Evolutionary conservation across 2,113 vertebrate genomes (phyloP), one percentile per base, ranked within the genome.

Genomic region (Vicugna pacos): DNA sequence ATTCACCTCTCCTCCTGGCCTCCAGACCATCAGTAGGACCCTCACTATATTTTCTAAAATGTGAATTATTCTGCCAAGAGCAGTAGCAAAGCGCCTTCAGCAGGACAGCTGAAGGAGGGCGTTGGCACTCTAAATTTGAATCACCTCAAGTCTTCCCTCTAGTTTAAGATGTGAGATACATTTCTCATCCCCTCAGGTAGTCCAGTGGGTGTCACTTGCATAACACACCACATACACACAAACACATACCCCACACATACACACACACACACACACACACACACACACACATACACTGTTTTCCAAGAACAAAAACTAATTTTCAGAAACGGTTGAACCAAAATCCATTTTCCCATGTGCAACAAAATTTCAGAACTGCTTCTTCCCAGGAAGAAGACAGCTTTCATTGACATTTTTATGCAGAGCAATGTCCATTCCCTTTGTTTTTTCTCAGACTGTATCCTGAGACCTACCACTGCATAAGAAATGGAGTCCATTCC

Each of bases 361-460:
- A 81, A 54, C 38, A 35, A 32, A 65, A 70, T 92, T 82, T 88
- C 83, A 95, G 87, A 88, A 28, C n/a, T 67, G 42, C 60, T 81
- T 35, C 48, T 77, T 81, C 35, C 26, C 32, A 46, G 17, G 65
- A 76, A 94, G 48, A 90, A n/a, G 81, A 30, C 5, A 42, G 50
- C 17, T 70, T 62, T 90, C 79, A 46, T 1, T 86, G 67, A 58
- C 15, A 52, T 92, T 92, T 90, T 86, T 65, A 76, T 81, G 35
- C n/a, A 22, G 35, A 84, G 86, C 22, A 13, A 28, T 35, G 46
- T 75, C 72, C 35, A 28, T 62, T 89, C 35, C 30, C 58, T 89
- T 85, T 62, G 48, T 97, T 65, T 85, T 46, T 62, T 42, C 67
- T 73, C 42, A 56, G 56, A 46, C 8, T 17, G 14, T 14, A 14